A percentile compares a stretch with the other conserved stretches of the same genome.
phyloP scores from a whole-genome alignment of 2,797 vertebrate genomes.

The Gobionotothen gibberifrons region DNA sequence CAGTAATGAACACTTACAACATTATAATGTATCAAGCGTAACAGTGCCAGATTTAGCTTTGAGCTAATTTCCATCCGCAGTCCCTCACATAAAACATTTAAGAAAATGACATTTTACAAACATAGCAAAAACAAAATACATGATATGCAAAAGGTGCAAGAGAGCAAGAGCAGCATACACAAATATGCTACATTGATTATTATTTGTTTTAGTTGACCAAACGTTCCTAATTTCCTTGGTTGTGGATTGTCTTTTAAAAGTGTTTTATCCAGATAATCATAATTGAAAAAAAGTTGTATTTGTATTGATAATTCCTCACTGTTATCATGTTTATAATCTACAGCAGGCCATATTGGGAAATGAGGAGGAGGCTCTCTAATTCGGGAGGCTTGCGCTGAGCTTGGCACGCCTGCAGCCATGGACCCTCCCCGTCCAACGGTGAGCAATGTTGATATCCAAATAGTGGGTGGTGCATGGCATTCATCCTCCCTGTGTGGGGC shows the following conservation, averaged over 20 bases:
- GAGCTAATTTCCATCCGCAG: no score
- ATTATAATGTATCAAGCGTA: no score
- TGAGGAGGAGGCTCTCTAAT: conserved; percentile 42
- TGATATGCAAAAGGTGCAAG: no score
- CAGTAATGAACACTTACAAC: no score
- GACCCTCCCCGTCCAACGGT: conserved; percentile 46
- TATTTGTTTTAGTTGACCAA: background rate
- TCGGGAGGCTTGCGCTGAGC: conserved; percentile 48
- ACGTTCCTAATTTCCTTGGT: background rate
- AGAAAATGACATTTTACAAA: no score
- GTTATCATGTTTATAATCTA: conserved; percentile 6
- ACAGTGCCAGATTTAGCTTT: no score
- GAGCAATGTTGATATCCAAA: conserved; percentile 48
- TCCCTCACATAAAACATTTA: no score
- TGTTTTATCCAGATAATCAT: background rate
- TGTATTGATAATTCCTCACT: conserved; percentile 2
- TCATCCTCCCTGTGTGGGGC: conserved; percentile 15
- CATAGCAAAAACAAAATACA: no score
- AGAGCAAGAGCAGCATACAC: no score
- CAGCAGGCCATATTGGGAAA: conserved; percentile 49
- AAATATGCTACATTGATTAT: background rate
- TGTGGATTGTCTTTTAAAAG: background rate
- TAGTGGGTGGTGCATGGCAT: conserved; percentile 24
- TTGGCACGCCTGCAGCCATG: conserved; percentile 28
- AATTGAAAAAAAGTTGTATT: background rate